These are phyloP conservation scores for Drosophila kikkawai DNA, from an alignment of 1,140 invertebrate species.

Conservation along the genomic window DNA sequence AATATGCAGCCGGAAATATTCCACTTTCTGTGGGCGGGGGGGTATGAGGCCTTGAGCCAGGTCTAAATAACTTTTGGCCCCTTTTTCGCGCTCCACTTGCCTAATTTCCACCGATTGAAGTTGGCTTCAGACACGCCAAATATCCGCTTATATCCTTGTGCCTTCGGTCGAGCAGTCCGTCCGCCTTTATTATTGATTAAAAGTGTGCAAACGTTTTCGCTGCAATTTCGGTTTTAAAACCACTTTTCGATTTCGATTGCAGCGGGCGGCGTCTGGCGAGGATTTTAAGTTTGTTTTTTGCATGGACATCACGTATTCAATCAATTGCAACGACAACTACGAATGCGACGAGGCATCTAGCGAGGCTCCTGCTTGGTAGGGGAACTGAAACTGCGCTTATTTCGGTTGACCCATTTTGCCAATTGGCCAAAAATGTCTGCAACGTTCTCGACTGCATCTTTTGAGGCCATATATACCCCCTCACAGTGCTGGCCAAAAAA, in stretches of 20 bases:
- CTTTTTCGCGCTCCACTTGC: constrained; percentile 23
- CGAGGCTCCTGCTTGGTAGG: not conserved
- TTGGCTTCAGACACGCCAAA: constrained; percentile 55
- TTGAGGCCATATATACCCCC: constrained; percentile 35
- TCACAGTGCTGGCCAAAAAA: constrained; percentile 48
- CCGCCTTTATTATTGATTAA: constrained; percentile 75
- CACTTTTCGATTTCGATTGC: constrained; percentile 73
- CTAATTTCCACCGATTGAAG: not conserved
- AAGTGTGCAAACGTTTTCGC: constrained; percentile 82
- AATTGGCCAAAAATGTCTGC: constrained; percentile 78
- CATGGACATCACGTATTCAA: constrained; percentile 83
- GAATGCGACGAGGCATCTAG: constrained; percentile 10
- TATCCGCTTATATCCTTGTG: constrained; percentile 35
- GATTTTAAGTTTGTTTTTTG: constrained; percentile 82
- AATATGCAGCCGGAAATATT: constrained; percentile 48
- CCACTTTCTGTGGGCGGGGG: constrained; percentile 6
- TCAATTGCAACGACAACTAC: constrained; percentile 76
- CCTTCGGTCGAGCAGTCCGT: not conserved
- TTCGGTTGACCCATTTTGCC: constrained; percentile 77
- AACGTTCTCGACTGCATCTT: constrained; percentile 56
- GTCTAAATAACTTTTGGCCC: constrained; percentile 10
- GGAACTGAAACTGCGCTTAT: constrained; percentile 65
- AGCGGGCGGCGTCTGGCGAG: constrained; percentile 22
- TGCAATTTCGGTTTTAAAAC: constrained; percentile 80
- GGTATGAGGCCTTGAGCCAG: not conserved